A percentile compares a stretch with the other conserved stretches of the same genome.
These are phyloP conservation scores for Cinclus mexicanus DNA, from an alignment of 2,113 vertebrate species.

Conservation along the genomic window DNA sequence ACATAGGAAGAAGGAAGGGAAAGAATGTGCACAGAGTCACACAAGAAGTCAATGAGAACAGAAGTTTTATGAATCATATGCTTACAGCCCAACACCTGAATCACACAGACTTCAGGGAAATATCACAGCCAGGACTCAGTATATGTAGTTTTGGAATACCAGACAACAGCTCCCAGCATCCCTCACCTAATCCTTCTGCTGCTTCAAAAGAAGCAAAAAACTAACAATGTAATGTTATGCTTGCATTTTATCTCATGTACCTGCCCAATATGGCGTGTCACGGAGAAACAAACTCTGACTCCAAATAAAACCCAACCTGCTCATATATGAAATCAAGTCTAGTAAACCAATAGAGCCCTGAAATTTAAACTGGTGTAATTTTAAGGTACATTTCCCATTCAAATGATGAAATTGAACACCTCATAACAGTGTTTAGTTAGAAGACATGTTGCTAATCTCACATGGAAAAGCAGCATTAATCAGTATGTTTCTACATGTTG, in stretches of 20 bases:
- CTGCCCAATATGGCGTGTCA: not conserved
- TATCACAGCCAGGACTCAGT: not conserved
- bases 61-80: not conserved
- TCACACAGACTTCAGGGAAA: not conserved
- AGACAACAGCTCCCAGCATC: not conserved
- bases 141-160: accelerated
- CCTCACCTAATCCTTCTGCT: not conserved
- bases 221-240: not conserved
- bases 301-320: not conserved
- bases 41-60: not conserved
- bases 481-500: not conserved
- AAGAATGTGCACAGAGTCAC: not conserved
- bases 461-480: not conserved
- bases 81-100: not conserved
- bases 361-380: not conserved
- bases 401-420: conserved; percentile 2
- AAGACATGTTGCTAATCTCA: not conserved
- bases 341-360: not conserved
- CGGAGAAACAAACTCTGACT: not conserved
- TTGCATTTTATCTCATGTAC: not conserved
- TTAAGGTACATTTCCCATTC: not conserved
- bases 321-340: not conserved
- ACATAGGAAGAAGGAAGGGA: not conserved
- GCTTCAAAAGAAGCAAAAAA: not conserved
- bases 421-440: not conserved